Evolutionary conservation across 1,140 invertebrate genomes (phyloP), one percentile per base, ranked within the genome.

Genomic region (Anastrepha ludens): DNA sequence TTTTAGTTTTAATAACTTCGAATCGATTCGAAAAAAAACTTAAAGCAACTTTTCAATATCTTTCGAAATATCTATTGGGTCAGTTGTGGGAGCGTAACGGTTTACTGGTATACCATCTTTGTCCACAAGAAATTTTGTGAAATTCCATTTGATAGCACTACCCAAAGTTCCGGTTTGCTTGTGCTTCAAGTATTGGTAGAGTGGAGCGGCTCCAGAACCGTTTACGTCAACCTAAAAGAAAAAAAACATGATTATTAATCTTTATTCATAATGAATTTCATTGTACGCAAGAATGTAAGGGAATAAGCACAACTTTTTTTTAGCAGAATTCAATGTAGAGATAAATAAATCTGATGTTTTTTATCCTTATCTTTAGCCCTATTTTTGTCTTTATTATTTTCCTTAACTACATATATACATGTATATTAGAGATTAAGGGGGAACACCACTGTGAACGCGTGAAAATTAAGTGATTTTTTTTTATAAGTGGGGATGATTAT

Each of bases 141-240:
- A 99, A 93, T 99, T 99, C 98, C 98, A 99, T 92, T 99, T 99
- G 89, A 99, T 98, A 65, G 95, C 95, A 91, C 96, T 94, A n/a
- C 95, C 95, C n/a, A 97, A 89, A 9, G 94, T 95, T 1, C 97
- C 97, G 6, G 94, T 94, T 91, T 98, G 95, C 89, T 97, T 97
- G 41, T 95, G 93, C 93, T 99, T 98, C 89, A 99, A 94, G 92
- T 96, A 99, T 88, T 97, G 96, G 94, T 95, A 99, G n/a, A 99
- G 91, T 0, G 98, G 98, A 94, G 97, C 96, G 13, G 98, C 96
- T 88, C 96, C 93, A 11, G 96, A 95, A 0, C 98, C 98, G 93
- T 99, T 99, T 0, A 99, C 98, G 90, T 98, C 95, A 44, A 98
- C 94, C 93, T 96, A 96, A 89, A 95, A 94, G 89, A 96, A 97